Base-by-base conservation (phyloP, 35 echinoderm and acorn worm genomes). In the Anneissia japonica region DNA sequence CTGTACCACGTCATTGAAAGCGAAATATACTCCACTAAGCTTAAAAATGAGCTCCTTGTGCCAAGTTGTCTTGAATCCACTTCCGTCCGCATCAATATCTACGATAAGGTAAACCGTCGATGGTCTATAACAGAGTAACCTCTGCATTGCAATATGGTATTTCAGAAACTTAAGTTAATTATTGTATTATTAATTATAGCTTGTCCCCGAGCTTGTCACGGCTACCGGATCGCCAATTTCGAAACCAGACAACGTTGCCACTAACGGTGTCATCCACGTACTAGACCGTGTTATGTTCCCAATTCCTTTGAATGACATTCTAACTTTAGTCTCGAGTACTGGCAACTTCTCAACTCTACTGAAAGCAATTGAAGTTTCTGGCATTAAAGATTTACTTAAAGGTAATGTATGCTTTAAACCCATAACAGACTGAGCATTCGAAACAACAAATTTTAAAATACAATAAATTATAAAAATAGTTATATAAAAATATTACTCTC, bases 221-320 rank as follows among this genome's bases (percentile, higher is more conserved):
- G 86, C 74, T 21, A 74, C 32, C 30, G 86, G 86, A 17, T 79
- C 35, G 14, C 34, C 55, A 26, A 73, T 88, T 23, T 35, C 4
- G 0, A 38, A 73, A 7, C 29, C 46, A 13, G 86, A 88, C 74
- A 32, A 74, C 31, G 34, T 33, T 33, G 86, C 74, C 0, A 36
- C 39, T 17, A 88, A 88, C 31, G 86, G 86, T 21, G 46, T 88
- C 32, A 88, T 88, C 12, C 86, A 88, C 39, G 77, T 79, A 34
- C 81, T 88, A 9, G 35, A 88, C 21, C 9, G 46, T 7, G 78
- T 88, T 28, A 88, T 88, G 77, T 82, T 14, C 33, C 86, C 86
- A 2, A 81, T 88, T 46, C 86, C 86, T 0, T 9, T 6, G 0
- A 45, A 31, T 36, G 55, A 82, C 46, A 73, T 88, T 38, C 13